These are phyloP conservation scores for Torymus aiolomorphi DNA, from an alignment of 2,888 invertebrate species.

Conservation along the genomic window DNA sequence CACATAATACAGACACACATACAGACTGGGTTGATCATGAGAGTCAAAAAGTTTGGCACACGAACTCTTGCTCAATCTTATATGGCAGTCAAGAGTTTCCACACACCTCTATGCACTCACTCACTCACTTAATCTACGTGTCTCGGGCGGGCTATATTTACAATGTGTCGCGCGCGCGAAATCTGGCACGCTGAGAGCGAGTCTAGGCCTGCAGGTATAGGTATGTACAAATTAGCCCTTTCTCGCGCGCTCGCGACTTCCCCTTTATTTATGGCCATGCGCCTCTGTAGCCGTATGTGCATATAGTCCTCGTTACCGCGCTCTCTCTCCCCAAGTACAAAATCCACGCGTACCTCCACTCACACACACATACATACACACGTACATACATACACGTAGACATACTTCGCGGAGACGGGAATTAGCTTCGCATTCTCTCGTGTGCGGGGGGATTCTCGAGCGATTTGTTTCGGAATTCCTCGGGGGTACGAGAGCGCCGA, in stretches of 20 bases:
- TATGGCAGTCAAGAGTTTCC: slow-evolving; percentile 34
- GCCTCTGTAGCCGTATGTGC: background rate
- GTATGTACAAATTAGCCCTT: slow-evolving; percentile 44
- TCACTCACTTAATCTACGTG: background rate
- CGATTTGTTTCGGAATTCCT: slow-evolving; percentile 21
- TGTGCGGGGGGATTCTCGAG: slow-evolving; percentile 25
- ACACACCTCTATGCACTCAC: background rate
- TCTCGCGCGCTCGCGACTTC: background rate
- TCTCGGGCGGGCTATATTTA: slow-evolving; percentile 29
- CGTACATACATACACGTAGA: background rate
- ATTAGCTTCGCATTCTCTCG: slow-evolving; percentile 21
- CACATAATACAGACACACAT: slow-evolving; percentile 63
- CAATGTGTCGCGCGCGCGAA: slow-evolving; percentile 18
- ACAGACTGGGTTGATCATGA: slow-evolving; percentile 65
- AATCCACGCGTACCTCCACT: slow-evolving; percentile 19
- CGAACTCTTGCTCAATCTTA: slow-evolving; percentile 2
- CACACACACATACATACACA: slow-evolving; percentile 1
- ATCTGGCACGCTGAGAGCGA: slow-evolving; percentile 11
- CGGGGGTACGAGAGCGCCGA: no score
- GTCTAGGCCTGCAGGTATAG: background rate
- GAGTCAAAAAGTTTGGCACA: slow-evolving; percentile 15
- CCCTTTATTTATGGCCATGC: slow-evolving; percentile 38
- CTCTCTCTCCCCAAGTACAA: slow-evolving; percentile 25
- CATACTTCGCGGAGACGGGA: background rate
- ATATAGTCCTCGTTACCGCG: slow-evolving; percentile 11